Conservation (phyloP, 2,113 vertebrate genomes). For the Stomatorhinus ivindoensis region DNA sequence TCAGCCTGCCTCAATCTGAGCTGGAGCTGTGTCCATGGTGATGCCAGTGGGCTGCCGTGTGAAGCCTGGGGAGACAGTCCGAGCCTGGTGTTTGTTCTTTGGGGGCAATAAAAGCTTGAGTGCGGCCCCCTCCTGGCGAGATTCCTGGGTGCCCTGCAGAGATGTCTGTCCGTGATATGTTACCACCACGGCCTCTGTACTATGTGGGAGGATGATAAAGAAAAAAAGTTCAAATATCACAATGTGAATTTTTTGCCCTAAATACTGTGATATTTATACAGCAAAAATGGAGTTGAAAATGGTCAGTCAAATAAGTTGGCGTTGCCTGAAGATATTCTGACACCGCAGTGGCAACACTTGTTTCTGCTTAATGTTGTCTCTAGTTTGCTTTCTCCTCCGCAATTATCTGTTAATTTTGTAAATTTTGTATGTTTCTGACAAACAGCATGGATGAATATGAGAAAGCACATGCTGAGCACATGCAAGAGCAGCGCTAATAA, state of each 20-base stretch:
- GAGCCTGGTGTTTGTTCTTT: background rate
- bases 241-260: background rate
- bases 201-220: background rate
- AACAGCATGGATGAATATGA: too few relatives aligned
- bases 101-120: background rate
- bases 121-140: background rate
- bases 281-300: background rate
- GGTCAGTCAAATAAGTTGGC: background rate
- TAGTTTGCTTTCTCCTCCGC: too few relatives aligned
- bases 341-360: too few relatives aligned
- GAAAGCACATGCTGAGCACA: too few relatives aligned
- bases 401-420: too few relatives aligned
- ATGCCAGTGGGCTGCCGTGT: background rate
- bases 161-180: background rate
- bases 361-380: too few relatives aligned
- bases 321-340: background rate
- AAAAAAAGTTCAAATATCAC: background rate
- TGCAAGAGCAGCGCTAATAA: background rate
- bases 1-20: background rate
- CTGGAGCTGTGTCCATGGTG: slow-evolving; percentile 15
- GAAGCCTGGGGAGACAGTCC: background rate
- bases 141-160: background rate
- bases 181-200: background rate
- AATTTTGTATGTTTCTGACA: too few relatives aligned
- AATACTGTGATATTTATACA: background rate